Evolutionary conservation across 2,888 invertebrate species (phyloP), one percentile per base, ranked within the genome.

Genomic region (Microctonus hyperodae): DNA sequence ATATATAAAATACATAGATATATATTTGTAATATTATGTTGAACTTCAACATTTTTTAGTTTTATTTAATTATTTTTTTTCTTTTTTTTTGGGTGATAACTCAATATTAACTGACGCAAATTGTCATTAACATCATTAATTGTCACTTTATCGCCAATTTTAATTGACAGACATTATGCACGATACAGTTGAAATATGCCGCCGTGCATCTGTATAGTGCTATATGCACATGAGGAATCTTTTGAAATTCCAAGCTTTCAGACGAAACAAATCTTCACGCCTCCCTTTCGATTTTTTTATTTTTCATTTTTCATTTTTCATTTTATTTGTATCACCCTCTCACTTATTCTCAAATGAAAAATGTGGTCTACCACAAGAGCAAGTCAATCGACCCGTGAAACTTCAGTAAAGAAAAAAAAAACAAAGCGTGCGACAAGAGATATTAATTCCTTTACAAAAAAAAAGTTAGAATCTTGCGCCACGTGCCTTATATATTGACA

Each of bases 371-470:
- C 66, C n/a, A 70, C 68, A 62, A 69, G 70, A 70, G 68, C 69
- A 55, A 63, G 59, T 69, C 57, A 69, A 67, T 69, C 69, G 69
- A 72, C 44, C 69, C 70, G 70, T 73, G 71, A 71, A 72, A 70
- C 68, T 71, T 67, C 70, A 62, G 64, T 65, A 53, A 48, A 44
- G 62, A 63, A 63, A 53, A 62, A 56, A 58, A 59, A 64, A 59
- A 51, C 48, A 64, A 60, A 64, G 55, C 61, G 50, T 13, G 3
- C 2, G 13, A 37, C n/a, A 13, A n/a, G n/a, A 37, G 4, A 13
- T n/a, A 37, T 5, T 28, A 28, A 28, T 28, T 28, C 4, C 3
- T 28, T 3, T 28, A 5, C 28, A 28, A n/a, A n/a, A n/a, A n/a
- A n/a, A n/a, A n/a, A n/a, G n/a, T n/a, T n/a, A n/a, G n/a, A n/a